Evolutionary conservation across 2,797 vertebrate species (phyloP), one percentile per base, ranked within the genome.

Genomic region (Capromys pilorides): DNA sequence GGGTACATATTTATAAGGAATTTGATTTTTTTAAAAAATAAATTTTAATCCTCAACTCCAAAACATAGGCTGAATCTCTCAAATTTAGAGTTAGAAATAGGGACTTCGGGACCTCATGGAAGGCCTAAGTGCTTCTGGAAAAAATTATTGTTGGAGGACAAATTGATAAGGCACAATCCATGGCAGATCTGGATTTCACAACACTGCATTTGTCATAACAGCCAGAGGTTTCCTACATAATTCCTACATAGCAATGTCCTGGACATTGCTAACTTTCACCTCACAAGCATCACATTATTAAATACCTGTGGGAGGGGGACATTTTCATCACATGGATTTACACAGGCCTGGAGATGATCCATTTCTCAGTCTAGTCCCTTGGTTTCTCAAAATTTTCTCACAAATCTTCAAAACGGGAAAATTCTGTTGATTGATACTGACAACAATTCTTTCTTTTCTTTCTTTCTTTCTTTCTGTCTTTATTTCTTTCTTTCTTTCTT

Each of bases 151-250:
- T 45, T 16, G 6, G 4, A 18, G n/a, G n/a, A 2, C 6, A 59
- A 11, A 39, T 51, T 2, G 36, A 28, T 21, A 78, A 57, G 28
- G 8, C 6, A 51, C 57, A 7, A 73, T 4, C 16, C n/a, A 41
- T 1, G 0, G 2, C 21, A 69, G 26, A 18, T 4, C 39, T 8
- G n/a, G 4, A 10, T 33, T 2, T 22, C 1, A 7, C 12, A 21
- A 1, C 1, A 28, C 0, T 2, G 2, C 1, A 12, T 5, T 78
- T 71, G 16, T 19, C 69, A 13, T 39, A 13, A 1, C 0, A 24
- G 39, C 41, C 61, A 41, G 64, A 73, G 1, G 2, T 64, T 73
- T 64, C n/a, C 51, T 57, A 28, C 6, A 28, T 36, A n/a, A 2
- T n/a, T n/a, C n/a, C n/a, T n/a, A n/a, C n/a, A n/a, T n/a, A n/a